Evolutionary conservation across 2,797 vertebrate species (phyloP).

Genomic region (Manis crassicaudata): DNA sequence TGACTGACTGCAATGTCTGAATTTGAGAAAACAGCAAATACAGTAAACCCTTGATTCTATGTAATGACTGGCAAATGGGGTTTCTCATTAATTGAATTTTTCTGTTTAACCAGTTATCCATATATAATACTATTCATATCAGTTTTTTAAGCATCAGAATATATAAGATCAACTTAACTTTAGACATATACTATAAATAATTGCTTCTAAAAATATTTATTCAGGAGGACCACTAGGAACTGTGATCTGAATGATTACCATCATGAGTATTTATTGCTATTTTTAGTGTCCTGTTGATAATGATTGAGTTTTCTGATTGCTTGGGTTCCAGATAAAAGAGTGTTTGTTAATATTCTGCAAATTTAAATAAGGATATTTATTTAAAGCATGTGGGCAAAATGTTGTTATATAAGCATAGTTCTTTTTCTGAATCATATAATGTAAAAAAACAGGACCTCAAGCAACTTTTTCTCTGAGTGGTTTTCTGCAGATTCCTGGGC

Average conservation of each 20-base stretch:
- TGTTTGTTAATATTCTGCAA: constrained; percentile 26
- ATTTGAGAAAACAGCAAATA: neutral
- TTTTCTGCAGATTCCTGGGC: neutral
- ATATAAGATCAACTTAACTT: constrained; percentile 6
- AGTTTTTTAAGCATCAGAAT: constrained; percentile 27
- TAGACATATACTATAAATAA: constrained; percentile 20
- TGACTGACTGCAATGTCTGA: neutral
- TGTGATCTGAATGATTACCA: neutral
- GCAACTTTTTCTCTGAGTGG: neutral
- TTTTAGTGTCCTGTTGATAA: neutral
- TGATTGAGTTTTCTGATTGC: constrained; percentile 27
- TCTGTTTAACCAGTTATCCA: neutral
- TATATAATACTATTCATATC: neutral
- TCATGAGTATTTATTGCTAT: neutral
- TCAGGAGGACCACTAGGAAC: neutral
- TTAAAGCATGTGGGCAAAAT: constrained; percentile 34
- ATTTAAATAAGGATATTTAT: constrained; percentile 51
- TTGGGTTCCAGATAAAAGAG: neutral
- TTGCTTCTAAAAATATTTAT: neutral
- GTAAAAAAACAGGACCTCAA: neutral
- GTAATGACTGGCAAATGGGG: constrained; percentile 21
- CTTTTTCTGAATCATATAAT: neutral
- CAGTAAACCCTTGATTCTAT: neutral
- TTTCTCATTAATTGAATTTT: constrained; percentile 52
- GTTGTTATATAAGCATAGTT: neutral